These are phyloP conservation scores for Mormyrus hasselquistii DNA, from an alignment of 2,797 vertebrate genomes.

Conservation along the genomic window DNA sequence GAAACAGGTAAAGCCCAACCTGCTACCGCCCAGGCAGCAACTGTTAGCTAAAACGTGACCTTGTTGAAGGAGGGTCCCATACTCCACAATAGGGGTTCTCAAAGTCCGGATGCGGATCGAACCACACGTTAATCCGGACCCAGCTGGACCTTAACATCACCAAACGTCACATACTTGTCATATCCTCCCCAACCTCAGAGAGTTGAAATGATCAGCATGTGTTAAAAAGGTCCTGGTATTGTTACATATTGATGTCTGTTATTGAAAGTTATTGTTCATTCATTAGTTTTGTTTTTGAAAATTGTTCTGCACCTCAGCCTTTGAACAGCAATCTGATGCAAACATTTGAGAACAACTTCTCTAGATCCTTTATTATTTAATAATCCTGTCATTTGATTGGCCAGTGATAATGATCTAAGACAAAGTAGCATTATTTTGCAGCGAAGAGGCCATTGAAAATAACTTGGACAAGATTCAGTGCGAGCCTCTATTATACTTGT, in stretches of 20 bases:
- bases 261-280: background rate
- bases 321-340: background rate
- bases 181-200: background rate
- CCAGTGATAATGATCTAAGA: background rate
- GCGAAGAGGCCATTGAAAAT: background rate
- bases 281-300: background rate
- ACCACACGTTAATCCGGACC: background rate
- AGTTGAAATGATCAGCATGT: background rate
- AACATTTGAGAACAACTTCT: background rate
- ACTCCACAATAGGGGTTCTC: background rate
- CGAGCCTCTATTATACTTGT: background rate
- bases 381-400: background rate
- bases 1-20: constrained; percentile 75
- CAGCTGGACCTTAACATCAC: background rate
- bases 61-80: background rate
- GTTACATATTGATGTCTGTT: background rate
- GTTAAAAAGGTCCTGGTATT: background rate
- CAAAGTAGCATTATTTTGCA: background rate
- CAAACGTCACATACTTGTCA: background rate
- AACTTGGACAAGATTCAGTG: background rate
- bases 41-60: background rate
- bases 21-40: no score
- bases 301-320: background rate
- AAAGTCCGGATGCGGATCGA: background rate
- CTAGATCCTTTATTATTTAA: background rate